Conservation (phyloP, 2,888 invertebrate species). For the Nasonia oneida region DNA sequence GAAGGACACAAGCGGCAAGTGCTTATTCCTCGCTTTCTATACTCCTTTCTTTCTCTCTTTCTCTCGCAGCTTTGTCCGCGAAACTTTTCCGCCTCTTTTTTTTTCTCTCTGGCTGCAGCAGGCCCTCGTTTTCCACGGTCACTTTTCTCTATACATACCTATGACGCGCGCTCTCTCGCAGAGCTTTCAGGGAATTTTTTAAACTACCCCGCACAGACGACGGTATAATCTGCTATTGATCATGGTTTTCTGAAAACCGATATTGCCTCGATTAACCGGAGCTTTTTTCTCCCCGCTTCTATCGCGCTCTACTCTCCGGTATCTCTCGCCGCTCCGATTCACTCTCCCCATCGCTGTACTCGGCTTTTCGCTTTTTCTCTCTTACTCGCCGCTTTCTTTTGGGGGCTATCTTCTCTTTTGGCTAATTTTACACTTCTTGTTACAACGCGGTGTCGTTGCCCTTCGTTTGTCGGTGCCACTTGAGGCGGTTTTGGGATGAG, state of each 20-base stretch:
- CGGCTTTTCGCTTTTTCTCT: constrained; percentile 42
- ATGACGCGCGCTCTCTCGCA: background rate
- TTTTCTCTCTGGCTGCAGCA: too few relatives aligned
- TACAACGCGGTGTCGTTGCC: background rate
- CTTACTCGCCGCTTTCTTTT: background rate
- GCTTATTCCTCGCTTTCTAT: background rate
- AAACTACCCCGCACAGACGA: constrained; percentile 75
- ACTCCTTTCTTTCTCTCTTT: constrained; percentile 30
- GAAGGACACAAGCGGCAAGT: background rate
- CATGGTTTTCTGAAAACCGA: constrained; percentile 73
- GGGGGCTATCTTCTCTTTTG: background rate
- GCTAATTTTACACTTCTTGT: background rate
- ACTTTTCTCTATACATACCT: too few relatives aligned
- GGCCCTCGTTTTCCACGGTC: too few relatives aligned
- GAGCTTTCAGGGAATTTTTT: constrained; percentile 68
- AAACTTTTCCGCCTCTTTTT: too few relatives aligned
- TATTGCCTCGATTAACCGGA: constrained; percentile 68
- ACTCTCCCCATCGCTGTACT: constrained; percentile 5
- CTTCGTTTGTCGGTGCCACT: background rate
- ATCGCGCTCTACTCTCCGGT: background rate
- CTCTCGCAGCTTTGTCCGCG: background rate
- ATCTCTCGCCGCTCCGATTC: background rate
- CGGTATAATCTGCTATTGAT: constrained; percentile 78
- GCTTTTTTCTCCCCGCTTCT: constrained; percentile 60
- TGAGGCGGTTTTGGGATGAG: background rate